phyloP scores from a whole-genome alignment of 2,797 vertebrate genomes.

The Sphenodon punctatus region DNA sequence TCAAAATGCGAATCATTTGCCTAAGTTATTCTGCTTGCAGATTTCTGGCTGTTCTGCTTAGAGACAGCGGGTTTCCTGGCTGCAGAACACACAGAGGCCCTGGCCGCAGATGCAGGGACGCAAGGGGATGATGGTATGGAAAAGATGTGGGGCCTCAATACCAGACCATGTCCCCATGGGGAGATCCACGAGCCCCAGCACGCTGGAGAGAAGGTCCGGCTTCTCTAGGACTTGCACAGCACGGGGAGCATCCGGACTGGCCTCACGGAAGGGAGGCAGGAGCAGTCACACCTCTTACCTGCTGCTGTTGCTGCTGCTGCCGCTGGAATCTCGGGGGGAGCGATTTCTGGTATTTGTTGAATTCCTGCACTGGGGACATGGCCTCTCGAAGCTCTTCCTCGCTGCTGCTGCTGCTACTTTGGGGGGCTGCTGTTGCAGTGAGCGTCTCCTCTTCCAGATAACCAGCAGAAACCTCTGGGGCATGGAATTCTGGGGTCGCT shows the following conservation, averaged over 20 bases:
- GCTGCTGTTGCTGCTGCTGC: conserved; percentile 77
- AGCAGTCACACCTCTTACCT: conserved; percentile 16
- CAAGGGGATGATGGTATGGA: fast-evolving
- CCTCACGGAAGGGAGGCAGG: neutral
- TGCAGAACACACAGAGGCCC: too few relatives aligned
- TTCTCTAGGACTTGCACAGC: fast-evolving
- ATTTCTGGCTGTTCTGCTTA: too few relatives aligned
- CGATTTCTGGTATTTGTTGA: conserved; percentile 87
- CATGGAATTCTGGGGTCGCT: conserved; percentile 75
- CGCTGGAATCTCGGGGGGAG: conserved; percentile 93
- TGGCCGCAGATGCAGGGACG: too few relatives aligned
- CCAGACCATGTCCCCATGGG: neutral
- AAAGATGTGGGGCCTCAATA: fast-evolving
- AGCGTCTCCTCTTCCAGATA: conserved; percentile 77
- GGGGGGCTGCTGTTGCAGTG: conserved; percentile 56
- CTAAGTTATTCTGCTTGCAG: too few relatives aligned
- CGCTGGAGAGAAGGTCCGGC: neutral
- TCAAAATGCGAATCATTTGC: too few relatives aligned
- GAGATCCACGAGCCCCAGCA: neutral
- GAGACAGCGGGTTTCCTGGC: too few relatives aligned
- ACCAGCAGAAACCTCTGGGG: conserved; percentile 68
- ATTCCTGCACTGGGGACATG: conserved; percentile 86
- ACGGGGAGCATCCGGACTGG: neutral
- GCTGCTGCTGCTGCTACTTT: conserved; percentile 68
- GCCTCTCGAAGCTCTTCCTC: conserved; percentile 87